Evolutionary conservation across 2,797 vertebrate species (phyloP).

Genomic region (Anabacerthia variegaticeps): DNA sequence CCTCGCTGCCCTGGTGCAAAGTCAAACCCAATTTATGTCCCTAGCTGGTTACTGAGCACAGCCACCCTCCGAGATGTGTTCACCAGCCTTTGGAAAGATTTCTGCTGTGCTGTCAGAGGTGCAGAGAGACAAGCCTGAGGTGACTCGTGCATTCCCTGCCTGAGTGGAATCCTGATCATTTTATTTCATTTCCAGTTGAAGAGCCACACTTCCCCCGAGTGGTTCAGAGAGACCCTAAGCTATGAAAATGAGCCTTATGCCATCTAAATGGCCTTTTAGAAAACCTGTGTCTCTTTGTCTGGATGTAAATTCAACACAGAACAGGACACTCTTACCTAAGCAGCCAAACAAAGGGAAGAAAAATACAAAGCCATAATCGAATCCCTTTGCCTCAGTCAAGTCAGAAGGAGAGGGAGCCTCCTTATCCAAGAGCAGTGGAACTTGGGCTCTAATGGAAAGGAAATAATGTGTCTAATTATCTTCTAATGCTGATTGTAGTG

Average conservation of each 20-base stretch:
- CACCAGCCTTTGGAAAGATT: neutral
- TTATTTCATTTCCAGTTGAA: neutral
- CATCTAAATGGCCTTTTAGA: neutral
- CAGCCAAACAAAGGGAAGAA: neutral
- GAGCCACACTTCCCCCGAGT: neutral
- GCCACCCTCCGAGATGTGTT: neutral
- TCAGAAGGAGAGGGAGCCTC: neutral
- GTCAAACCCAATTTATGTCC: neutral
- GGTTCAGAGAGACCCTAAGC: neutral
- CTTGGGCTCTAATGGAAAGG: slow-evolving; percentile 44
- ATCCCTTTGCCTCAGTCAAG: neutral
- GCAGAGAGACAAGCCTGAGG: neutral
- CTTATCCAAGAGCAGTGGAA: neutral
- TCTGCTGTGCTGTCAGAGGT: neutral
- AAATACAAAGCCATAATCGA: neutral
- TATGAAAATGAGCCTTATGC: neutral
- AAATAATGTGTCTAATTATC: slow-evolving; percentile 64
- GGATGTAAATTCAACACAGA: neutral
- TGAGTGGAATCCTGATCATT: neutral
- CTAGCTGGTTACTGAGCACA: neutral
- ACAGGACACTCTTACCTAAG: neutral
- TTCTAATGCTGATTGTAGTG: slow-evolving; percentile 57
- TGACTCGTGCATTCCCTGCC: slow-evolving; percentile 6
- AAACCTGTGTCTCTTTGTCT: neutral
- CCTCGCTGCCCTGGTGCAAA: neutral